Percentiles rank a stretch among this genome's conserved stretches.
phyloP scores from a whole-genome alignment of 53 echinoderm and acorn worm genomes.

The Luidia sarsii region DNA sequence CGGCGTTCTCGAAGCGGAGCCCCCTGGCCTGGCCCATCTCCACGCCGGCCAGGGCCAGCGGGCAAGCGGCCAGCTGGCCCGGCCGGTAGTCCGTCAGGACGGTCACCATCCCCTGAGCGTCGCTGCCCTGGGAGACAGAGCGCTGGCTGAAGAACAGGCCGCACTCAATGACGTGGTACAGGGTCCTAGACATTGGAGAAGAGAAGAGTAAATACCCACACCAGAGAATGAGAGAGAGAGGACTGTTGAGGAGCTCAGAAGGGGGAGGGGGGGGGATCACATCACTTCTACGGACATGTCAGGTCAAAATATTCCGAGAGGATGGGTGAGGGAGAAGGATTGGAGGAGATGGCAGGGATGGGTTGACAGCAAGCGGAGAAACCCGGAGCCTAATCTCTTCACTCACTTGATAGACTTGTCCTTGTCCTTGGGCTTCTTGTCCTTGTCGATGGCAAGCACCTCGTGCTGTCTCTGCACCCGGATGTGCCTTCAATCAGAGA shows the following conservation, averaged over 20 bases:
- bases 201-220: no score
- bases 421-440: conserved; percentile 75
- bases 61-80: conserved; percentile 40
- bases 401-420: conserved; percentile 85
- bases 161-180: conserved; percentile 67
- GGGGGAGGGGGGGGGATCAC: not conserved
- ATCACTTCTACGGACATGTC: no score
- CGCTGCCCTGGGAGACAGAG: conserved; percentile 53
- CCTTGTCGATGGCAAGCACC: conserved; percentile 63
- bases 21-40: conserved; percentile 47
- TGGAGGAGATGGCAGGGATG: no score
- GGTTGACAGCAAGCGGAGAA: no score
- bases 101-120: conserved; percentile 58
- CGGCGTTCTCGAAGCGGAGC: conserved; percentile 63
- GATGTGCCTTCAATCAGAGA: conserved; percentile 65
- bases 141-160: conserved; percentile 62
- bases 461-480: conserved; percentile 89
- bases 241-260: not conserved
- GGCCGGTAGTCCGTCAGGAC: conserved; percentile 66
- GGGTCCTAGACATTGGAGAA: conserved; percentile 23
- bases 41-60: conserved; percentile 31
- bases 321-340: no score
- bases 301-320: no score
- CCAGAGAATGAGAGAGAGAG: not conserved
- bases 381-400: no score